phyloP scores from a whole-genome alignment of 2,113 vertebrate species.

The Eurypyga helias region DNA sequence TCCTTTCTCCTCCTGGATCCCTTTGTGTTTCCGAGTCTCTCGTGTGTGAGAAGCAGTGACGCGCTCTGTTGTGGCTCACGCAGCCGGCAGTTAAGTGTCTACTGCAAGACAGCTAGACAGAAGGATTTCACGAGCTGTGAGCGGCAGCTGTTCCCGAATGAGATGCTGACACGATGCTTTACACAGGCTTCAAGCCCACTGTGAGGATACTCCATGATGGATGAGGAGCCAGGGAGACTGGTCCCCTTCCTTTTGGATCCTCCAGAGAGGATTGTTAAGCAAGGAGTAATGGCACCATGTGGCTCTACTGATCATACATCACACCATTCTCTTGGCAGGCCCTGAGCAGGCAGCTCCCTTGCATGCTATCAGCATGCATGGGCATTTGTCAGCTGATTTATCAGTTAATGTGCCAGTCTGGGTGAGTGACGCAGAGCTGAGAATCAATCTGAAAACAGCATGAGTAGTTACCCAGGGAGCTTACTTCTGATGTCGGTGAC shows the following conservation, averaged over 20 bases:
- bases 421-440: constrained; percentile 11
- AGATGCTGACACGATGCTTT: constrained; percentile 39
- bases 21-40: constrained; percentile 14
- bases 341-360: not conserved
- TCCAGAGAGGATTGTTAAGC: constrained; percentile 37
- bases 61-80: constrained; percentile 38
- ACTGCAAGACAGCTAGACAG: constrained; percentile 51
- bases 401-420: constrained; percentile 33
- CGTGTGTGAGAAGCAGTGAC: constrained; percentile 9
- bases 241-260: not conserved
- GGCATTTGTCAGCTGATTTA: constrained; percentile 57
- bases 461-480: constrained; percentile 17
- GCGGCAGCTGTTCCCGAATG: constrained; percentile 47
- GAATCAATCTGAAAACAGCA: constrained; percentile 23
- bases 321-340: constrained; percentile 8
- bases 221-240: constrained; percentile 28
- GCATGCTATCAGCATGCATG: constrained; percentile 2
- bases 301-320: constrained; percentile 32
- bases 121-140: constrained; percentile 66
- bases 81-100: constrained; percentile 51
- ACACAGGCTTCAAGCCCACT: constrained; percentile 14
- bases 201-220: constrained; percentile 6
- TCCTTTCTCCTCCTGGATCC: not conserved
- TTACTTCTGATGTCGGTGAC: not conserved
- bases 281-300: constrained; percentile 11